Conservation (phyloP, 2,113 vertebrate genomes). For the Chaetorhynchus papuensis region DNA sequence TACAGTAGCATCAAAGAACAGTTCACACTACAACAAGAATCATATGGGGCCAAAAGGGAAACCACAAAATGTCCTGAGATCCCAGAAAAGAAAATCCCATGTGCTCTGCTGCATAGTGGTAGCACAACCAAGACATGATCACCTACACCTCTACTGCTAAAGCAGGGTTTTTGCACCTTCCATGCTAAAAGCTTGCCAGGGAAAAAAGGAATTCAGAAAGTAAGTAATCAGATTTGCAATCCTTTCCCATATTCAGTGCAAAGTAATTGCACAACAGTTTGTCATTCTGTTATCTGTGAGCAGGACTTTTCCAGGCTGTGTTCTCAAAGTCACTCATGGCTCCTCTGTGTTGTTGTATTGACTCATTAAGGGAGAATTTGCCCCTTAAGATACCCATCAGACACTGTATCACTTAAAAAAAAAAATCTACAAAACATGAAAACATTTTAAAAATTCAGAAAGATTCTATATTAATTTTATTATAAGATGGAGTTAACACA, state of each 20-base stretch:
- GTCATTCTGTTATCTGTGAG: not conserved
- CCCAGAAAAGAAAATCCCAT: not conserved
- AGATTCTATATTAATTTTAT: not conserved
- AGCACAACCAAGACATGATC: not conserved
- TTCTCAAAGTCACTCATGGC: not conserved
- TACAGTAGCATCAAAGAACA: not conserved
- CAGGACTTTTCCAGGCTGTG: not conserved
- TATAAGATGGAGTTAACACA: not conserved
- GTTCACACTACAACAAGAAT: not conserved
- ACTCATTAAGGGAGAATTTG: not conserved
- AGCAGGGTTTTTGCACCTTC: not conserved
- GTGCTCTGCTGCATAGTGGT: not conserved
- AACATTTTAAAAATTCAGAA: not conserved
- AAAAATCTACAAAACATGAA: not conserved
- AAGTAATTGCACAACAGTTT: not conserved
- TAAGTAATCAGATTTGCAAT: not conserved
- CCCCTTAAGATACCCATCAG: not conserved
- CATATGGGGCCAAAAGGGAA: not conserved
- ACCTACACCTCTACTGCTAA: not conserved
- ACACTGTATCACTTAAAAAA: not conserved
- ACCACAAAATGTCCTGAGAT: not conserved
- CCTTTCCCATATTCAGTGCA: not conserved
- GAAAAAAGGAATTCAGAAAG: not conserved
- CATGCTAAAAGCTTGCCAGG: not conserved
- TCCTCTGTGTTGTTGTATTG: not conserved